phyloP scores from a whole-genome alignment of 2,888 invertebrate genomes.

The Synanthedon vespiformis region DNA sequence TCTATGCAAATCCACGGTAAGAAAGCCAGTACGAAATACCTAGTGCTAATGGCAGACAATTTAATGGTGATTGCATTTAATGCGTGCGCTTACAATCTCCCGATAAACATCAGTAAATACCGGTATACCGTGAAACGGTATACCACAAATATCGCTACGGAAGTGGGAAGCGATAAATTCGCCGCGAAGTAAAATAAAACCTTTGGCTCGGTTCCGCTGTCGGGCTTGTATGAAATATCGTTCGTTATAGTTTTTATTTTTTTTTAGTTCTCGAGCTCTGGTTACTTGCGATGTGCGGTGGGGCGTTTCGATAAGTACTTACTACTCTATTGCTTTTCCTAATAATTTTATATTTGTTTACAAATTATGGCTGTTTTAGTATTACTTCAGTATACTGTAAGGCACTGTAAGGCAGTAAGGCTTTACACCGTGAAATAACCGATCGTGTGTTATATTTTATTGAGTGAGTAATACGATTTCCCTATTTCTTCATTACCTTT shows the following conservation, averaged over 20 bases:
- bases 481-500: too few species aligned
- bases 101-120: slow-evolving; percentile 22
- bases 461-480: too few species aligned
- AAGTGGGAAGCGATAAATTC: slow-evolving; percentile 46
- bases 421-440: too few species aligned
- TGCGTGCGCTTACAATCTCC: slow-evolving; percentile 1
- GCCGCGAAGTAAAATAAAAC: slow-evolving; percentile 51
- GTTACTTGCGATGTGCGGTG: too few species aligned
- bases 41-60: too few species aligned
- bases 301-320: too few species aligned
- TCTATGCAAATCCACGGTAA: not conserved
- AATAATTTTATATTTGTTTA: too few species aligned
- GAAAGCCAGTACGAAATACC: slow-evolving; percentile 3
- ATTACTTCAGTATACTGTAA: too few species aligned
- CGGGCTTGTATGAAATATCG: slow-evolving; percentile 41
- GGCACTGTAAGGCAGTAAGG: too few species aligned
- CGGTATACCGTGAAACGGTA: slow-evolving; percentile 11
- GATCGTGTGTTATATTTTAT: too few species aligned
- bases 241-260: slow-evolving; percentile 9
- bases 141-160: slow-evolving; percentile 26
- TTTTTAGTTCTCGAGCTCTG: slow-evolving; percentile 5
- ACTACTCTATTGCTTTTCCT: too few species aligned
- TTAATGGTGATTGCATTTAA: not conserved
- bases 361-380: too few species aligned
- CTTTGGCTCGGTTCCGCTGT: slow-evolving; percentile 38